Evolutionary conservation across 92 coral and sea anemone species (phyloP), one percentile per base, ranked within the genome.

Genomic region (Bergia puertoricense): DNA sequence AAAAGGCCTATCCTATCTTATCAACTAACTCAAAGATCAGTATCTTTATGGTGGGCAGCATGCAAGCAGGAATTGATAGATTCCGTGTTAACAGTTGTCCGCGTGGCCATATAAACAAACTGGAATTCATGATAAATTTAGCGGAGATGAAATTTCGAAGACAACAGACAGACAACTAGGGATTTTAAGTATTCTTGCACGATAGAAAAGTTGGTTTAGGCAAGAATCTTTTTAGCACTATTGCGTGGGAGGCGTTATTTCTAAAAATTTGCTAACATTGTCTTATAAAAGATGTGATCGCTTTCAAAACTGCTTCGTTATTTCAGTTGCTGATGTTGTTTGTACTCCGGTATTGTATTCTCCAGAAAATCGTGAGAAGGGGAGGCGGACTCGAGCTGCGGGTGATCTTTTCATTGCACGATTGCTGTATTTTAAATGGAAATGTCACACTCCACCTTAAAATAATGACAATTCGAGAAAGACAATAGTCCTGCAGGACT

Each of bases 351-450:
- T 71, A 71, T 84, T 84, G 87, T 84, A 11, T 20, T 68, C 65
- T 42, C 30, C 78, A 69, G 87, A 71, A 56, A 48, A 8, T 48
- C 62, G 45, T 69, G 86, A 22, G 77, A 68, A 83, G 59, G 42
- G 67, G 44, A 65, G 87, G 87, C 87, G 87, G 87, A 74, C 62
- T 66, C 9, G 45, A 44, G 46, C 87, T 36, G 87, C 87, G 79
- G 87, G 87, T 46, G 78, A 36, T 71, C 87, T 30, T 82, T 66
- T 82, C 76, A 46, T 45, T 71, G 46, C 50, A 18, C 48, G 48
- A 76, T 62, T 39, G 38, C 80, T 76, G 42, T 73, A 45, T 84
- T 51, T 84, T 18, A 18, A 45, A 84, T 84, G 87, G 66, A 84
- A 84, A 71, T 69, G 37, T 68, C 62, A 15, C 50, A 48, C 45